These are phyloP conservation scores for Zaprionus inermis DNA, from an alignment of 1,140 invertebrate species.

Conservation along the genomic window DNA sequence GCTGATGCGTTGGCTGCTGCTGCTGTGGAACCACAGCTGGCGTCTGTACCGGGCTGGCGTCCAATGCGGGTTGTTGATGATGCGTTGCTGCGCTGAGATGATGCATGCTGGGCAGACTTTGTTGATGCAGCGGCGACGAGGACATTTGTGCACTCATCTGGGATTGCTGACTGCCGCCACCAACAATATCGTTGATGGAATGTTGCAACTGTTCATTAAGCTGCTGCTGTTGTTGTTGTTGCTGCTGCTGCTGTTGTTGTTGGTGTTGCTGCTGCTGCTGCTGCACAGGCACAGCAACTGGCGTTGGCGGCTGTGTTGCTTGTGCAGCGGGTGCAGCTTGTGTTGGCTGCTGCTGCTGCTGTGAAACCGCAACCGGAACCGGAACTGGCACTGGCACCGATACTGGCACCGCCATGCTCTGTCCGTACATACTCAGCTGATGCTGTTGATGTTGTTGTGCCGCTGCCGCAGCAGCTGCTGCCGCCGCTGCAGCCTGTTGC, in stretches of 20 bases:
- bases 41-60: slow-evolving; percentile 30
- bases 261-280: slow-evolving; percentile 51
- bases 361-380: slow-evolving; percentile 26
- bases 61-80: slow-evolving; percentile 58
- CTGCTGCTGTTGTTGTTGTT: slow-evolving; percentile 72
- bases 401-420: slow-evolving; percentile 43
- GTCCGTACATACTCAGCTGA: slow-evolving; percentile 52
- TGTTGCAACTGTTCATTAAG: slow-evolving; percentile 81
- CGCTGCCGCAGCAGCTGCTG: slow-evolving; percentile 63
- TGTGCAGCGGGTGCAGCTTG: slow-evolving; percentile 20
- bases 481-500: slow-evolving; percentile 83
- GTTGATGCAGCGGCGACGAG: slow-evolving; percentile 66
- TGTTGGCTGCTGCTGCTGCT: slow-evolving; percentile 43
- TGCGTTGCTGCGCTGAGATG: slow-evolving; percentile 47
- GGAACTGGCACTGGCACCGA: slow-evolving; percentile 49
- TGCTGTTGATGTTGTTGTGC: slow-evolving; percentile 58
- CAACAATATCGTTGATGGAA: slow-evolving; percentile 83
- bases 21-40: slow-evolving; percentile 34
- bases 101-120: slow-evolving; percentile 70
- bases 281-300: slow-evolving; percentile 39
- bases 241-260: slow-evolving; percentile 61
- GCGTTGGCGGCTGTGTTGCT: slow-evolving; percentile 49
- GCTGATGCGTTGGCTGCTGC: slow-evolving; percentile 51
- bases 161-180: slow-evolving; percentile 68
- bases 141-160: slow-evolving; percentile 59